Base-by-base conservation (phyloP, 1,140 invertebrate genomes). In the Cydia pomonella region DNA sequence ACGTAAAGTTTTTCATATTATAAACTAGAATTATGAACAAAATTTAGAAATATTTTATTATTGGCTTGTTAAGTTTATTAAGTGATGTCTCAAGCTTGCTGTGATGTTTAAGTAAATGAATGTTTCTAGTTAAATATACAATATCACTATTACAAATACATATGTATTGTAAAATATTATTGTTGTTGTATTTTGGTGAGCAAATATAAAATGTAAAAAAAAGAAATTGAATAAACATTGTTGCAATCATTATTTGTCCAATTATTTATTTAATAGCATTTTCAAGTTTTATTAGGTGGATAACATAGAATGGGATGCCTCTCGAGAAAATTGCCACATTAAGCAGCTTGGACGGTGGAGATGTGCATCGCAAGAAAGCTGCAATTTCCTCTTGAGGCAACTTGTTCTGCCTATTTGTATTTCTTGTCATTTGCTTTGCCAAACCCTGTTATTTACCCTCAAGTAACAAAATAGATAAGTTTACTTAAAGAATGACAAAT, bases 191-290 rank as follows among this genome's bases (percentile, higher is more conserved):
- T 73, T 73, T 72, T 69, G 29, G 21, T 3, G 64, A 38, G 64
- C 64, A 69, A 33, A 69, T 16, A 38, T 69, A 69, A 73, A 63
- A 74, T 64, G 59, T 74, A 63, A 66, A 74, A 74, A 74, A 74
- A 74, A 74, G 64, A 13, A 33, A 33, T n/a, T 69, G n/a, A 27
- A 74, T 74, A 73, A 59, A 73, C 76, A 71, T 72, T 72, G 71
- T 72, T 72, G 71, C 33, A 69, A 18, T 69, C 29, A 69, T 1
- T 18, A 69, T 41, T n/a, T 33, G 12, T 18, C 23, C 27, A 13
- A 4, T 29, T 16, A 9, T 16, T 66, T 66, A 38, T 38, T 38
- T 38, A 9, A 7, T 38, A 38, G 33, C 29, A 38, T 38, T 38
- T 6, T 33, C 29, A 33, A 33, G 1, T 38, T 38, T 66, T 33